A percentile compares a stretch with the other conserved stretches of the same genome.
Evolutionary conservation across 2,113 vertebrate genomes (phyloP).

Genomic region (Nymphicus hollandicus): DNA sequence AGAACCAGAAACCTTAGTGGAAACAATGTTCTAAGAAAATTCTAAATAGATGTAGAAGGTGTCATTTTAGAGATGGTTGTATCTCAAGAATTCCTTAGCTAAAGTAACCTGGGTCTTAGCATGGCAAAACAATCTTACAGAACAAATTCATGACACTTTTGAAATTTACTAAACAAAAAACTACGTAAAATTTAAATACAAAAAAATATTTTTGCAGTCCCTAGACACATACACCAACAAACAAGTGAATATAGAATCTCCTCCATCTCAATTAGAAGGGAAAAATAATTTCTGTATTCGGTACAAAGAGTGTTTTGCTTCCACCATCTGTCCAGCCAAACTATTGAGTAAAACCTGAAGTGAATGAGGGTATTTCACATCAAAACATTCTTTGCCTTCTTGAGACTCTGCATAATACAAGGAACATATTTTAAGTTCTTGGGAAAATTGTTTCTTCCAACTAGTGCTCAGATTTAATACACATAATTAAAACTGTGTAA

Average conservation of each 20-base stretch:
- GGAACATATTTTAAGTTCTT: not conserved
- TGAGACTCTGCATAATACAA: not conserved
- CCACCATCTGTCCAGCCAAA: not conserved
- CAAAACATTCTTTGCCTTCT: not conserved
- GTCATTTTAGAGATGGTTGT: not conserved
- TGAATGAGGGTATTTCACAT: not conserved
- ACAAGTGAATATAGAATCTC: not conserved
- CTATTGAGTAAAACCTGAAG: not conserved
- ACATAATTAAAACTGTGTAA: not conserved
- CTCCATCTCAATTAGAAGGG: not conserved
- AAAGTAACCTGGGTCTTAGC: not conserved
- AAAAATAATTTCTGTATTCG: not conserved
- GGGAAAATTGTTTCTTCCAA: not conserved
- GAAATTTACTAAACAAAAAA: not conserved
- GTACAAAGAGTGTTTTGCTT: not conserved
- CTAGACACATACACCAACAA: not conserved
- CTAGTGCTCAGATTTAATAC: not conserved
- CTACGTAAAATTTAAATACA: not conserved
- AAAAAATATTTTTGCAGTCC: not conserved
- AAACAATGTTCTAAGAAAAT: not conserved
- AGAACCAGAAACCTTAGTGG: not conserved
- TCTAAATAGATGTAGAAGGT: not conserved
- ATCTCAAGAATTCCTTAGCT: not conserved
- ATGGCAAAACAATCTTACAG: not conserved
- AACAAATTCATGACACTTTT: not conserved